Conservation (phyloP, 2,797 vertebrate species). For the Lemur catta region DNA sequence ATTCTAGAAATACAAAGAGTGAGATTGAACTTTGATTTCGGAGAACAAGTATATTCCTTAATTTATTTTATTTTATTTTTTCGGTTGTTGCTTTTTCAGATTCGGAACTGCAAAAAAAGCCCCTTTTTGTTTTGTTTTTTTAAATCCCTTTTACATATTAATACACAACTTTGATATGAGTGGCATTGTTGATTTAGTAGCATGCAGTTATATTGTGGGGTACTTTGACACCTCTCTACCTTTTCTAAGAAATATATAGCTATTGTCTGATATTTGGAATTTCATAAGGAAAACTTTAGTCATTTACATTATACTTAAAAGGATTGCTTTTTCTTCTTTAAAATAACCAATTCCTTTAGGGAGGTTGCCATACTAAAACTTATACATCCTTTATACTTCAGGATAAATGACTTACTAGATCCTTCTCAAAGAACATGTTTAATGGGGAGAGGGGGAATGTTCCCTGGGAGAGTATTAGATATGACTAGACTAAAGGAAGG, state of each 20-base stretch:
- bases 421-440: constrained; percentile 26
- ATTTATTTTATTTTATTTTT: background rate
- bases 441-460: background rate
- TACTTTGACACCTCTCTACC: background rate
- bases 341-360: constrained; percentile 22
- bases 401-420: background rate
- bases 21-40: constrained; percentile 43
- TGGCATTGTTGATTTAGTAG: background rate
- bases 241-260: background rate
- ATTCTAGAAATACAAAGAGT: constrained; percentile 61
- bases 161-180: background rate
- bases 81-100: background rate
- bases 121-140: background rate
- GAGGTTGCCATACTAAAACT: background rate
- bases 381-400: background rate
- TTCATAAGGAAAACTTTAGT: background rate
- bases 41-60: constrained; percentile 6
- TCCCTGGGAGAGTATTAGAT: background rate
- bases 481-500: background rate
- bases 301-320: background rate
- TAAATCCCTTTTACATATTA: background rate
- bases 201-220: background rate
- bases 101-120: background rate
- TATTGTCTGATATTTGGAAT: background rate
- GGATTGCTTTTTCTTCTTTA: background rate